Base-by-base conservation (phyloP, 2,888 invertebrate species). In the Calameuta filiformis region DNA sequence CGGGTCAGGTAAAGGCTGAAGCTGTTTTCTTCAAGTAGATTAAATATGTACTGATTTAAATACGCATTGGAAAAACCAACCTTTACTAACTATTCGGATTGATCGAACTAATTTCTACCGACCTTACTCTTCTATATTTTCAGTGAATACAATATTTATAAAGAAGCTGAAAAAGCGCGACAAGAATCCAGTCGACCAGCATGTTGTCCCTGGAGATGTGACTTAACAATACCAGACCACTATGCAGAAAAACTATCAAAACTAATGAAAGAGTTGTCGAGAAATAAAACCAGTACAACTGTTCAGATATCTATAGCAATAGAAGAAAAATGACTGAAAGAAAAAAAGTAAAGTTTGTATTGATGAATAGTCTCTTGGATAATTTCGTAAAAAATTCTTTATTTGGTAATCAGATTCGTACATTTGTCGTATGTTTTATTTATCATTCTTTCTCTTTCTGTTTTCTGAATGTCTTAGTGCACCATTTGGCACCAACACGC, bases 311-410 rank as follows among this genome's bases (percentile, higher is more conserved):
- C 56, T 56, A 9, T 6, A 23, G 23, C 23, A 56, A 56, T 69
- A 76, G 68, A 68, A 69, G 9, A 30, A n/a, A 23, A 76, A 23
- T 76, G 31, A 23, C 30, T 34, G 11, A 30, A n/a, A 37, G 37
- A 76, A 78, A 73, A 37, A 74, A 78, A 71, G 68, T 40, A 79
- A 68, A 4, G 12, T 0, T 77, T 76, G 71, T 71, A 37, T 75
- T 69, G 11, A 80, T 73, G 1, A 56, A 15, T 37, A 40, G 23
- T 56, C 56, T 56, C 23, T 56, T 56, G 23, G 9, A 23, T 56
- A 23, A 76, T 77, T 77, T 79, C 75, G 79, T 88, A 85, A 83
- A 88, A 88, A 89, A 86, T 86, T 86, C 77, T 88, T 88, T 89
- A 88, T 88, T 87, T 83, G 78, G 76, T 83, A 85, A 82, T 87